Conservation (phyloP, 2,113 vertebrate genomes). For the Chloropsis cyanopogon region DNA sequence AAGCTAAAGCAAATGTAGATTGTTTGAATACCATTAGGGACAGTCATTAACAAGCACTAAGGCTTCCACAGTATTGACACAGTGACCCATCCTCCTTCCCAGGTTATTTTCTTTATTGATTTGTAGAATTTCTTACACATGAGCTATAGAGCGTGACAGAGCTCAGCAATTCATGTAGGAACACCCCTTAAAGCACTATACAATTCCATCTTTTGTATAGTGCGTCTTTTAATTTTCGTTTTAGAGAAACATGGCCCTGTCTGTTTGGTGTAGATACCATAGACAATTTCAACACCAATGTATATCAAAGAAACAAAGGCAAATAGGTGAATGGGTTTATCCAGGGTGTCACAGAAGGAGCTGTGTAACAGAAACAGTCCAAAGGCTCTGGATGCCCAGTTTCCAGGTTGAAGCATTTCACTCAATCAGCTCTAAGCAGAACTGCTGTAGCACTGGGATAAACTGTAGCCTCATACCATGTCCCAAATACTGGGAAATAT, state of each 20-base stretch:
- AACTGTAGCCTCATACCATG: neutral
- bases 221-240: neutral
- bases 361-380: neutral
- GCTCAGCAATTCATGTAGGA: neutral
- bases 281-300: neutral
- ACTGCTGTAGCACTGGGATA: neutral
- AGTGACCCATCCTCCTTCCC: neutral
- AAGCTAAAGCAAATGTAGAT: constrained; percentile 41
- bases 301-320: neutral
- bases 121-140: neutral
- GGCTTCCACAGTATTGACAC: neutral
- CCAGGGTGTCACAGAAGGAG: neutral
- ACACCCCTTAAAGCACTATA: neutral
- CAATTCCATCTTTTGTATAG: neutral
- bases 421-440: neutral
- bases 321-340: neutral
- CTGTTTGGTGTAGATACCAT: neutral
- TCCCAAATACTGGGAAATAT: neutral
- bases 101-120: constrained; percentile 30
- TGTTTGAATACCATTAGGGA: constrained; percentile 30
- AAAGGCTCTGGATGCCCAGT: neutral
- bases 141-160: neutral
- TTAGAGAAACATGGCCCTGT: neutral
- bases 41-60: constrained; percentile 35
- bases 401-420: neutral